Evolutionary conservation across 2,888 invertebrate species (phyloP), one percentile per base, ranked within the genome.

Genomic region (Calameuta filiformis): DNA sequence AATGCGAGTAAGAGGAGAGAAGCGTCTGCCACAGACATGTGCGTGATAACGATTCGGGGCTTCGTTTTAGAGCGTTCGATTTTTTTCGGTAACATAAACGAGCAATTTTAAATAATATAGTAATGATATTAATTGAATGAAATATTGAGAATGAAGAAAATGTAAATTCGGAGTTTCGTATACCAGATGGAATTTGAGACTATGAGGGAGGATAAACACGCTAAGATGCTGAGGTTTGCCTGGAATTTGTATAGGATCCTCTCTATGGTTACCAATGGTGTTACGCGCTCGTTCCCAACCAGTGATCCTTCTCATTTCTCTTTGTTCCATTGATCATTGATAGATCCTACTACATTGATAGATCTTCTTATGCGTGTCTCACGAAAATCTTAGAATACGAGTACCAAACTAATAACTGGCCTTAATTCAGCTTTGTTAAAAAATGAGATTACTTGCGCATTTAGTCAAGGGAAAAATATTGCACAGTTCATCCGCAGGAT

Each of bases 101-200:
- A 76, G 81, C 80, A 77, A 79, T 83, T 87, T 85, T 83, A 87
- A 77, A 76, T 78, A 78, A 83, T 83, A 82, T 77, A 84, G 77
- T 80, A 69, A 69, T 69, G 69, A 69, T 69, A 69, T 30, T 69
- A 69, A n/a, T 31, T 15, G 40, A 40, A 15, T 1, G 15, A 40
- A 78, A 82, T 81, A 81, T 79, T 80, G 75, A 83, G 79, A 81
- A 74, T 77, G 30, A 78, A 80, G 73, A 77, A 79, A 81, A 82
- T 80, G 80, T 84, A 85, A 86, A 86, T 83, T 71, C 79, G 81
- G 77, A 85, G 78, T 86, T 87, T 40, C 40, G 40, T 40, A 15
- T 40, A 40, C 40, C 15, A 15, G 40, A 15, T 79, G 82, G 82
- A 83, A 80, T 77, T 81, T 81, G 79, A 85, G 79, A 85, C 79